These are phyloP conservation scores for Acromyrmex echinatior DNA, from an alignment of 1,140 invertebrate genomes.

Conservation along the genomic window DNA sequence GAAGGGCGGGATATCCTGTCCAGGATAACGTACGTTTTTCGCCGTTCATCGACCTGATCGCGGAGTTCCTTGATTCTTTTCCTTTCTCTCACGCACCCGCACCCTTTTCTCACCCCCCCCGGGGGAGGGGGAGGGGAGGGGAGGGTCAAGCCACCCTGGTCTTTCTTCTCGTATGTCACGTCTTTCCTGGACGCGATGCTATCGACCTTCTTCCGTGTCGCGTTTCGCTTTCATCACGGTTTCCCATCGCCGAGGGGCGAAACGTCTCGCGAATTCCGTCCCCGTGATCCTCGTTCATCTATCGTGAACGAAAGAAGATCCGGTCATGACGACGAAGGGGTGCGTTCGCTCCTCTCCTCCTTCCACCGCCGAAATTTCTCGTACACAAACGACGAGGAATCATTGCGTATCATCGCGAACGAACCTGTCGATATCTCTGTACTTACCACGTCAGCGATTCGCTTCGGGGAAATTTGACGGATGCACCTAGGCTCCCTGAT, in stretches of 20 bases:
- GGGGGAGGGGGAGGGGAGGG: too few relatives aligned
- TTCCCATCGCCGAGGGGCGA: neutral
- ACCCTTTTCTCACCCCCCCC: too few relatives aligned
- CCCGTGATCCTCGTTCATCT: neutral
- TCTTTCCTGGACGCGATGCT: conserved; percentile 69
- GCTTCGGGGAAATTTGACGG: conserved; percentile 34
- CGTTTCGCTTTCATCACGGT: neutral
- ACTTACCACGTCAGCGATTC: conserved; percentile 68
- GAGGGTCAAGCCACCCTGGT: neutral
- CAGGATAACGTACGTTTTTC: neutral
- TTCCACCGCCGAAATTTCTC: neutral
- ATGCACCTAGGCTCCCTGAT: neutral
- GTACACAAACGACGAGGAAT: neutral
- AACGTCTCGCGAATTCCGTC: conserved; percentile 9
- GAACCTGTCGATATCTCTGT: conserved; percentile 3
- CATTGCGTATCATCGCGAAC: neutral
- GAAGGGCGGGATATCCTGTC: neutral
- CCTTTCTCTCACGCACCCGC: too few relatives aligned
- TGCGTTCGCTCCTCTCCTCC: neutral
- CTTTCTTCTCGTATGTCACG: neutral
- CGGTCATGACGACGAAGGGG: neutral
- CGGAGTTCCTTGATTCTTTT: neutral
- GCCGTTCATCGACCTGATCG: neutral
- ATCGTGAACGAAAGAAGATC: too few relatives aligned
- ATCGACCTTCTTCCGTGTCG: conserved; percentile 76